Evolutionary conservation across 2,888 invertebrate species (phyloP), one percentile per base, ranked within the genome.

Genomic region (Caenorhabditis sp.): DNA sequence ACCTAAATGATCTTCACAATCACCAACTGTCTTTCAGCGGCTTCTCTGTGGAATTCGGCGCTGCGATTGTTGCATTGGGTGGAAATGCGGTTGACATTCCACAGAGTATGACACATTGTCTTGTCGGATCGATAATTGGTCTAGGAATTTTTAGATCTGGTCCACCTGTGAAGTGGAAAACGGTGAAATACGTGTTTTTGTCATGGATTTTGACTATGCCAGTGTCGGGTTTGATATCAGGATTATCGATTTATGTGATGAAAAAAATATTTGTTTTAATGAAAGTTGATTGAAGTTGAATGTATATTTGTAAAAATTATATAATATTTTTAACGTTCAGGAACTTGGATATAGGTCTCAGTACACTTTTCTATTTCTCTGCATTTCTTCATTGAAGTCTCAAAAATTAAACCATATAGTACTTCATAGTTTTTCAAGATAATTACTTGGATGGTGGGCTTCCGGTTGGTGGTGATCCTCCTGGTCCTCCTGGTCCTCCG

Each of bases 51-150:
- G 95, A 96, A 90, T 92, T 99, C 83, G 97, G 97, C 50, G 93
- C 97, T 26, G 97, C 97, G 56, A 91, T 95, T 84, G 97, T 97
- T 54, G 97, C 97, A 75, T 91, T 97, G 87, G 90, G 95, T 83
- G 97, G 97, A 54, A 95, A 95, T 88, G 97, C 97, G 90, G 92
- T 93, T 81, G 97, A 97, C 14, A 91, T 97, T 85, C 97, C 97
- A 26, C 94, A 99, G 84, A 95, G 95, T 81, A 97, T 97, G 21
- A 97, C 97, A 1, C 97, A 97, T 89, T 97, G 97, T 89, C 97
- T 97, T 90, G 97, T 97, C 25, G 73, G 68, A 31, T 73, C 73
- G 31, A 69, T 73, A 21, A 62, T 73, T 60, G 68, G 65, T 3
- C 60, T 73, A 8, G 73, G 73, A 3, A 21, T 73, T 2, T 68